A percentile compares a stretch with the other conserved stretches of the same genome.
Evolutionary conservation across 2,797 vertebrate species (phyloP).

Genomic region (Phataginus tetradactyla): DNA sequence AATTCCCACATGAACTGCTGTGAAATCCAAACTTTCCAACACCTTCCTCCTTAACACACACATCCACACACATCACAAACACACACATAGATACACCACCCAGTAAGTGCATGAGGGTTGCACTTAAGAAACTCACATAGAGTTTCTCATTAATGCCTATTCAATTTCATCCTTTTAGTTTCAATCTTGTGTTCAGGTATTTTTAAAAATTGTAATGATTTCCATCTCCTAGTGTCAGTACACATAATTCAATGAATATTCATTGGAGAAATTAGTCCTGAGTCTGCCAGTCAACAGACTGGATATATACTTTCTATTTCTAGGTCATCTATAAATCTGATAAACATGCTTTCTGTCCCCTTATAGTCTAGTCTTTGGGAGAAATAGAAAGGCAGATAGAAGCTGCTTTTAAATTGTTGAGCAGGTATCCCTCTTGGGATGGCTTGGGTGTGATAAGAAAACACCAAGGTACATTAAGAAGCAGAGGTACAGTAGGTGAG

Average conservation of each 20-base stretch:
- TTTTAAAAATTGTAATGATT: neutral
- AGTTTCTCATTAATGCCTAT: conserved; percentile 25
- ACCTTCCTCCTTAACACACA: neutral
- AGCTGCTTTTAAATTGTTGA: neutral
- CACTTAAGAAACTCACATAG: conserved; percentile 23
- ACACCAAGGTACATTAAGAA: neutral
- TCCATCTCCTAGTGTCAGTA: conserved; percentile 7
- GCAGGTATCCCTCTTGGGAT: neutral
- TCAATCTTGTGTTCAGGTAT: conserved; percentile 35
- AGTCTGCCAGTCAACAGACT: neutral
- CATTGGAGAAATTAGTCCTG: conserved; percentile 33
- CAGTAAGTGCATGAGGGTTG: neutral
- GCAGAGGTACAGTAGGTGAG: neutral
- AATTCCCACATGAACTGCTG: conserved; percentile 2
- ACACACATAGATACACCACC: neutral
- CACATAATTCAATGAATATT: conserved; percentile 24
- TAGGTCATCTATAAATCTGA: neutral
- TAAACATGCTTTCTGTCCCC: neutral
- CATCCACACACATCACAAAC: neutral
- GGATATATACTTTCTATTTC: neutral
- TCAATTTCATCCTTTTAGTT: conserved; percentile 37
- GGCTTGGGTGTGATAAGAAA: neutral
- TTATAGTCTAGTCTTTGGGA: neutral
- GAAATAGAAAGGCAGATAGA: neutral
- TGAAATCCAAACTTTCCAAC: neutral